Percentiles rank a stretch among this genome's conserved stretches.
These are phyloP conservation scores for Porites evermanni DNA, from an alignment of 92 coral and sea anemone species.

Conservation along the genomic window DNA sequence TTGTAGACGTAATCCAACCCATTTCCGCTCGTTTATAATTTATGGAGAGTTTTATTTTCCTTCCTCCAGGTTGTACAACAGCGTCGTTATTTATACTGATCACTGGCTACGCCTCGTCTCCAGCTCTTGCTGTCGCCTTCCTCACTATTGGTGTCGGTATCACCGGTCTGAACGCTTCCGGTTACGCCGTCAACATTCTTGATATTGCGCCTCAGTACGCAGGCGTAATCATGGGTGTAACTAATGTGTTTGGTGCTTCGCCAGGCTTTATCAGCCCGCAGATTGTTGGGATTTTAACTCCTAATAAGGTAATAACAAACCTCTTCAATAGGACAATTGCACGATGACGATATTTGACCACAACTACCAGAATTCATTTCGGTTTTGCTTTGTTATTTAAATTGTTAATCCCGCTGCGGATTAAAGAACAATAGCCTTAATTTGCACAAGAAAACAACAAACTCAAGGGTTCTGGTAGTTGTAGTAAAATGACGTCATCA, in stretches of 20 bases:
- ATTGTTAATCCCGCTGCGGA: too few species aligned
- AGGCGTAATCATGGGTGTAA: conserved; percentile 99
- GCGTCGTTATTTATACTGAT: conserved; percentile 92
- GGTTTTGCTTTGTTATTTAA: too few species aligned
- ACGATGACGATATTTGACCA: too few species aligned
- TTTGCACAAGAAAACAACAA: too few species aligned
- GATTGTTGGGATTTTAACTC: conserved; percentile 95
- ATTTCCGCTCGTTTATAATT: too few species aligned
- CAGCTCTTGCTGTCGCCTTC: conserved; percentile 85
- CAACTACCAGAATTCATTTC: too few species aligned
- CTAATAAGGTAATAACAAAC: conserved; percentile 84
- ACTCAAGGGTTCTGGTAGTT: too few species aligned
- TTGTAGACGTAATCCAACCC: background rate
- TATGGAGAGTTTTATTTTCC: too few species aligned
- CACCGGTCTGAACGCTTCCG: conserved; percentile 97
- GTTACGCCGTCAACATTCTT: conserved; percentile 98
- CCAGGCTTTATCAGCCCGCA: conserved; percentile 99
- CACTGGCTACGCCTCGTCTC: conserved; percentile 85
- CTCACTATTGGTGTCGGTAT: conserved; percentile 98
- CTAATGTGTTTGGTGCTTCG: conserved; percentile 96
- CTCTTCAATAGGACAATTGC: too few species aligned
- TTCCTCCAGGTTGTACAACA: conserved; percentile 83
- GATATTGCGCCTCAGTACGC: conserved; percentile 99
- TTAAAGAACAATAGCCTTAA: too few species aligned
- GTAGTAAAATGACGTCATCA: too few species aligned